Evolutionary conservation across 2,113 vertebrate species (phyloP), one percentile per base, ranked within the genome.

Genomic region (Euleptes europaea): DNA sequence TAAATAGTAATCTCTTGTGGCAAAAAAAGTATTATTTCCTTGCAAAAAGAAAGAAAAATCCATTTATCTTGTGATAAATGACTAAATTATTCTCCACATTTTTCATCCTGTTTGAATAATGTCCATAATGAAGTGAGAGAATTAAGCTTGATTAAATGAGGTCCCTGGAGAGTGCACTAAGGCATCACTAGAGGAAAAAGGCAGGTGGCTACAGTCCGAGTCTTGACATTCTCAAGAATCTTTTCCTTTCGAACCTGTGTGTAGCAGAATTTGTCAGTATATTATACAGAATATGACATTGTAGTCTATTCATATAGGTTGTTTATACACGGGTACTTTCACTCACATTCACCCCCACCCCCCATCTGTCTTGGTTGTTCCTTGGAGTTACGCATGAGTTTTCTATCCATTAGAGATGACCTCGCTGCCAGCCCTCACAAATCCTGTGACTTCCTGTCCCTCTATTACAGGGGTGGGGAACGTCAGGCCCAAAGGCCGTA

Each of bases 81-180:
- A 91, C 83, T 95, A 92, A 93, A 92, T 93, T 94, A 91, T 92
- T 87, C 82, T 83, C 83, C 88, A 90, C 92, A 92, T 92, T 94
- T 91, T 94, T 90, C 91, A 93, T 92, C 86, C 86, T 92, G 92
- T 95, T 86, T 89, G 90, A 94, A 95, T 95, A 93, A 94, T 93
- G 89, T 86, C 92, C 69, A 69, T 89, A 92, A 92, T 94, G 93
- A 94, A 94, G 90, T 94, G 92, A 92, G 91, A 94, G 92, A 94
- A 94, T 93, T 91, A 93, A 93, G 90, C 92, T 90, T 94, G 91
- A 93, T 94, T 94, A 94, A 95, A 94, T 92, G 88, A 93, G 88
- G 86, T 93, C 94, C 92, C 94, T 89, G 80, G 93, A 89, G 91
- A 91, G 71, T 78, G 90, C 88, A 92, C 86, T 77, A 93, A 77